These are phyloP conservation scores for Eristalis intricaria DNA, from an alignment of 2,888 invertebrate genomes.

Conservation along the genomic window DNA sequence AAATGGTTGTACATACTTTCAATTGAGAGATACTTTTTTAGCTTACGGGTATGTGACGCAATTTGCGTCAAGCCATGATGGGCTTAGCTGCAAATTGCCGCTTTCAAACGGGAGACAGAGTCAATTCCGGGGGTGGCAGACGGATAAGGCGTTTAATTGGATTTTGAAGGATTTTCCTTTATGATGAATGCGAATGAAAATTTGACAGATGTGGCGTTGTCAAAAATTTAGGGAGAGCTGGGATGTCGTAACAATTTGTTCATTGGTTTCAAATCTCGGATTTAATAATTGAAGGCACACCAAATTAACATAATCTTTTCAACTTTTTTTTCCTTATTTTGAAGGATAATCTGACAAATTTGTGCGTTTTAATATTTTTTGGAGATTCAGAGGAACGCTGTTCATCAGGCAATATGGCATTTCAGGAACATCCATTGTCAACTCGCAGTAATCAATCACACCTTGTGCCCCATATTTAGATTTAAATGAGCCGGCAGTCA, in stretches of 20 bases:
- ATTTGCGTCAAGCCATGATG: slow-evolving; percentile 30
- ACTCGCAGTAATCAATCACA: too few species aligned
- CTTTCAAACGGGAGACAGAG: slow-evolving; percentile 19
- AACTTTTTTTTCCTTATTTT: not conserved
- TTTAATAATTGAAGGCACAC: not conserved
- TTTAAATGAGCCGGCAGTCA: too few species aligned
- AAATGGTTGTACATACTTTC: slow-evolving; percentile 64
- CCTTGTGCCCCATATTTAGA: too few species aligned
- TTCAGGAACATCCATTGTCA: too few species aligned
- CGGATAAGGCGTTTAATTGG: slow-evolving; percentile 62
- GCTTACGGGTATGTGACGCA: slow-evolving; percentile 59
- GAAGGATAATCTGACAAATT: not conserved
- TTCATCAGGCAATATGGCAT: too few species aligned
- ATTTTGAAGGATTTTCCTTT: slow-evolving; percentile 62
- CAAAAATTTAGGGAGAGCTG: not conserved
- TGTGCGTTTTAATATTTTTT: not conserved
- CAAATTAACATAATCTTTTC: not conserved
- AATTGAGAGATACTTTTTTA: slow-evolving; percentile 58
- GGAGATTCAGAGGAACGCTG: too few species aligned
- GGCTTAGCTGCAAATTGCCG: slow-evolving; percentile 21
- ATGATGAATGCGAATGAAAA: slow-evolving; percentile 25
- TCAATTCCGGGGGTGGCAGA: slow-evolving; percentile 16
- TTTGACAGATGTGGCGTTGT: slow-evolving; percentile 63
- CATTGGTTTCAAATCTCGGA: not conserved
- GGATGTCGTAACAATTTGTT: not conserved